These are phyloP conservation scores for Mesembrinibis cayennensis DNA, from an alignment of 2,113 vertebrate species.

Conservation along the genomic window DNA sequence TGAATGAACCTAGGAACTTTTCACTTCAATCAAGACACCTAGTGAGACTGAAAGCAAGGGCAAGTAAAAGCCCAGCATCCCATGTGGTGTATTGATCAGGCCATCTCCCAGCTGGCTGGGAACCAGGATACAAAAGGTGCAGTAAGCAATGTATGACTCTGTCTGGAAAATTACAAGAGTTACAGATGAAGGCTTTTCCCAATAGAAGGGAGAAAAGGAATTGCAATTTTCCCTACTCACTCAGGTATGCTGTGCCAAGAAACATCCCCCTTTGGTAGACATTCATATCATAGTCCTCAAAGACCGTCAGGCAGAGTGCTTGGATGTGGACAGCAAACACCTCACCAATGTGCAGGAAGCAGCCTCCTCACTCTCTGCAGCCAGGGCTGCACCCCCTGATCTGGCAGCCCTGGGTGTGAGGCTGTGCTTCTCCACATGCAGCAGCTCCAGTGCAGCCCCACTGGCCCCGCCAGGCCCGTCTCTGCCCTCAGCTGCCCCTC, in stretches of 20 bases:
- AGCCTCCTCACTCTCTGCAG: background rate
- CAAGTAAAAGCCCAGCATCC: background rate
- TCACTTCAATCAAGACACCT: background rate
- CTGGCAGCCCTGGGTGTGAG: background rate
- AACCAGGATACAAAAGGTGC: background rate
- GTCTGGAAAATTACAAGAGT: background rate
- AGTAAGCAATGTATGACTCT: background rate
- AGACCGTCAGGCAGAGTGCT: background rate
- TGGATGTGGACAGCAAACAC: background rate
- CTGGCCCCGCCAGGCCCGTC: background rate
- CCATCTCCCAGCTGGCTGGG: background rate
- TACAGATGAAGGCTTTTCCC: background rate
- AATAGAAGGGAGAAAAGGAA: background rate
- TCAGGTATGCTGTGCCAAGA: background rate
- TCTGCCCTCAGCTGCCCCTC: background rate
- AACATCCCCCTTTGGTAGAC: background rate
- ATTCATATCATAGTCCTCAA: background rate
- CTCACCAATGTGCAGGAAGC: accelerated
- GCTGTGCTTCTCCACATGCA: background rate
- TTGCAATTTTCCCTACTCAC: background rate
- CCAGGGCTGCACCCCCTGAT: background rate
- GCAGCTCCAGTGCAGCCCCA: background rate
- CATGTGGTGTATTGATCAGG: background rate
- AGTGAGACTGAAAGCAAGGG: background rate
- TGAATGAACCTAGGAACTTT: background rate